Evolutionary conservation across 2,888 invertebrate genomes (phyloP), one percentile per base, ranked within the genome.

Genomic region (Himalopsyche kuldschensis): DNA sequence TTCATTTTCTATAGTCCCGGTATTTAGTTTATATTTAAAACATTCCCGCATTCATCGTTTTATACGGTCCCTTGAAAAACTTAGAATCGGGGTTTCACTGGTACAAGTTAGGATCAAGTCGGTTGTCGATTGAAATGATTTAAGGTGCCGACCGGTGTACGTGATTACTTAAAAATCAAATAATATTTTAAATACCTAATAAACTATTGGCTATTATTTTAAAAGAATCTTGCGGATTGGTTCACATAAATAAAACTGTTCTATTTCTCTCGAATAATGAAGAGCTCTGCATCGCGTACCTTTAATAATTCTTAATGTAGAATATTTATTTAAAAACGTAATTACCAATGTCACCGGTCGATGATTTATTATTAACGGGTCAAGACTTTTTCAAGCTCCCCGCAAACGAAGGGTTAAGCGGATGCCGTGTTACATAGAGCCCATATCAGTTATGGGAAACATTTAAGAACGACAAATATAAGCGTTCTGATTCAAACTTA

Each of bases 261-360:
- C 20, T 55, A 55, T 20, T 20, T 55, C 55, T 15, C 20, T n/a
- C 24, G 20, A 5, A 20, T 55, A 55, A 55, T 55, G 5, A 55
- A 55, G 55, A 55, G 24, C 55, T 55, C 20, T 55, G 20, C 55
- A 11, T 24, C 31, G 27, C 15, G 48, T 24, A 48, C 24, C 55
- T 79, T 79, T 15, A 79, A 79, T 79, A 79, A 79, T 79, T 47
- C n/a, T 10, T 48, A 6, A 30, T 55, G 48, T 20, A 46, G 27
- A 48, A 35, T 80, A 80, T 80, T 80, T 80, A 80, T 80, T 80
- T 80, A 30, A 80, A 80, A 80, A 69, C 32, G 69, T 80, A 80
- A 80, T 80, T 80, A 80, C 48, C 27, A 69, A 69, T 80, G 80
- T 80, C 80, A 24, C 80, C 78, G 75, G 78, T 35, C 55, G 55